phyloP scores from a whole-genome alignment of 2,797 vertebrate species.

The Oryzias sinensis region DNA sequence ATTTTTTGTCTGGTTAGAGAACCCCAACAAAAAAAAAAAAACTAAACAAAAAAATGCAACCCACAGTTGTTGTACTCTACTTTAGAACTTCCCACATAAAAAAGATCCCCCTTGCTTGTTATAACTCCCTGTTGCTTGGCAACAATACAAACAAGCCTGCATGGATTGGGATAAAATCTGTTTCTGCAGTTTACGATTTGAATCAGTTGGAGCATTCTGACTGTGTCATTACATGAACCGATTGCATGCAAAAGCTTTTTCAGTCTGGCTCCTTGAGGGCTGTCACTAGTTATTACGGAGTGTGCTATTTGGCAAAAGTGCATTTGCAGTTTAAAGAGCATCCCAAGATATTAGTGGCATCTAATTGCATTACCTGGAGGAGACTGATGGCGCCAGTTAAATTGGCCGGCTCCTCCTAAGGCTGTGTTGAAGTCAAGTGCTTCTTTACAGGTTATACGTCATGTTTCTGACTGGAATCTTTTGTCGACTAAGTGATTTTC shows the following conservation, averaged over 20 bases:
- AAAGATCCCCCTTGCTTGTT: conserved; percentile 28
- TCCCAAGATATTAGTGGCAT: conserved; percentile 85
- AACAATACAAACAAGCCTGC: conserved; percentile 55
- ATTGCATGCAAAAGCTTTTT: conserved; percentile 71
- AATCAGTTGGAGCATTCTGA: conserved; percentile 52
- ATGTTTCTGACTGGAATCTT: conserved; percentile 80
- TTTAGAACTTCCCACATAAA: conserved; percentile 8
- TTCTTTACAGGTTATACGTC: conserved; percentile 81
- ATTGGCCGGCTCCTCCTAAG: conserved; percentile 76
- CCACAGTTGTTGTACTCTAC: conserved; percentile 24
- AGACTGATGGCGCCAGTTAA: conserved; percentile 86
- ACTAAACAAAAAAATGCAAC: background rate
- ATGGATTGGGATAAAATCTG: conserved; percentile 57
- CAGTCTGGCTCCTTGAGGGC: conserved; percentile 69
- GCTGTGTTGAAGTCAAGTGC: conserved; percentile 81
- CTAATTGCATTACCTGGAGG: conserved; percentile 87
- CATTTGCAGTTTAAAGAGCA: conserved; percentile 84
- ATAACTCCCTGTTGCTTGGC: conserved; percentile 46
- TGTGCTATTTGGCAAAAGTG: conserved; percentile 81
- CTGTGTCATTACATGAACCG: conserved; percentile 68
- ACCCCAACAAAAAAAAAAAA: conserved; percentile 22
- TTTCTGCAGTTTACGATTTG: conserved; percentile 68
- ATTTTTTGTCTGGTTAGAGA: background rate
- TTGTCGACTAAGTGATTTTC: conserved; percentile 83
- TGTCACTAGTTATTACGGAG: conserved; percentile 82